These are phyloP conservation scores for Mantis religiosa DNA, from an alignment of 2,888 invertebrate genomes.

Conservation along the genomic window DNA sequence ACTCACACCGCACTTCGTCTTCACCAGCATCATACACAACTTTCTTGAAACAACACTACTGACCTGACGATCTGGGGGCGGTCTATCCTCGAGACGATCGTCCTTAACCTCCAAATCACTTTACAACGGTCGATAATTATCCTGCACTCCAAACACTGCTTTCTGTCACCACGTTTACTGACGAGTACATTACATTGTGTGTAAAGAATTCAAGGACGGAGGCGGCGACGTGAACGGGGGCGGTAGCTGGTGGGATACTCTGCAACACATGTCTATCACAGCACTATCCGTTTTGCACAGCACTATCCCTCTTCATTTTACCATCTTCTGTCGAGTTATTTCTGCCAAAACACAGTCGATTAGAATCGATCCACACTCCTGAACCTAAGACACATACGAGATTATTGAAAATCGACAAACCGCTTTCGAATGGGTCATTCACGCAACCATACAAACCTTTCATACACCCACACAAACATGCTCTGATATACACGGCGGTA, in stretches of 20 bases:
- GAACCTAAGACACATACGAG: neutral
- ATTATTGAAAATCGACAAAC: neutral
- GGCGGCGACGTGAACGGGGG: neutral
- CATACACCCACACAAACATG: neutral
- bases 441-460: neutral
- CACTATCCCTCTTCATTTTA: neutral
- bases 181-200: neutral
- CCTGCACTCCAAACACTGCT: neutral
- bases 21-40: conserved; percentile 6
- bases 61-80: neutral
- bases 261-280: neutral
- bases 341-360: neutral
- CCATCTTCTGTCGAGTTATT: neutral
- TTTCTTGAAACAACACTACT: neutral
- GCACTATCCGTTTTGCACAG: neutral
- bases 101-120: neutral
- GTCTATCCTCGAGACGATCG: neutral
- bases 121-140: neutral
- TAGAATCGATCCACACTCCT: neutral
- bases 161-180: neutral
- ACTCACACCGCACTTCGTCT: neutral
- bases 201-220: neutral
- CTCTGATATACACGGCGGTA: neutral
- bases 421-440: neutral
- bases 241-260: neutral